Conservation (phyloP, 1,140 invertebrate genomes). For the Drosophila leontia region DNA sequence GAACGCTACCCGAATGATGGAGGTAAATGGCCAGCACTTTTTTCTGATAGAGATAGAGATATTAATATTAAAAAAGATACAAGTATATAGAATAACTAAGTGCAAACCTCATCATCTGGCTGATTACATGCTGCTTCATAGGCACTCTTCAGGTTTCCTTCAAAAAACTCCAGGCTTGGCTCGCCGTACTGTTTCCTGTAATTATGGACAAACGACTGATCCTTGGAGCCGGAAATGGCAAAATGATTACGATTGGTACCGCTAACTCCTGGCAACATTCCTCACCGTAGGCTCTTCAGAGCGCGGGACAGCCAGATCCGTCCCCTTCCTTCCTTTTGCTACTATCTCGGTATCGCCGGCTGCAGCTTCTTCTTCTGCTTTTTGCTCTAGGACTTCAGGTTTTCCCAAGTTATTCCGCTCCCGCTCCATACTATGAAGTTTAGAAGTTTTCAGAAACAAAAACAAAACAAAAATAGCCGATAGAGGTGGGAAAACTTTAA, state of each 20-base stretch:
- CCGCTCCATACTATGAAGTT: neutral
- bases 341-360: neutral
- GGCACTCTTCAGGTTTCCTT: constrained; percentile 87
- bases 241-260: neutral
- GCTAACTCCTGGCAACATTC: neutral
- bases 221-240: neutral
- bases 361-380: neutral
- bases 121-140: constrained; percentile 89
- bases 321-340: neutral
- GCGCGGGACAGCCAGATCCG: too few species aligned
- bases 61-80: neutral
- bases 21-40: constrained; percentile 96
- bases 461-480: neutral
- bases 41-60: constrained; percentile 87
- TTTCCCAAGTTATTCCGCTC: neutral
- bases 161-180: constrained; percentile 94
- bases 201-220: constrained; percentile 91
- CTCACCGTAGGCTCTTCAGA: constrained; percentile 75
- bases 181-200: constrained; percentile 93
- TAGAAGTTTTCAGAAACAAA: neutral
- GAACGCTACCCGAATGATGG: constrained; percentile 95
- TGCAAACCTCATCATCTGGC: neutral
- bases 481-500: neutral
- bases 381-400: neutral
- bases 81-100: neutral